Evolutionary conservation across 2,888 invertebrate genomes (phyloP).

Genomic region (Apotomis betuletana): DNA sequence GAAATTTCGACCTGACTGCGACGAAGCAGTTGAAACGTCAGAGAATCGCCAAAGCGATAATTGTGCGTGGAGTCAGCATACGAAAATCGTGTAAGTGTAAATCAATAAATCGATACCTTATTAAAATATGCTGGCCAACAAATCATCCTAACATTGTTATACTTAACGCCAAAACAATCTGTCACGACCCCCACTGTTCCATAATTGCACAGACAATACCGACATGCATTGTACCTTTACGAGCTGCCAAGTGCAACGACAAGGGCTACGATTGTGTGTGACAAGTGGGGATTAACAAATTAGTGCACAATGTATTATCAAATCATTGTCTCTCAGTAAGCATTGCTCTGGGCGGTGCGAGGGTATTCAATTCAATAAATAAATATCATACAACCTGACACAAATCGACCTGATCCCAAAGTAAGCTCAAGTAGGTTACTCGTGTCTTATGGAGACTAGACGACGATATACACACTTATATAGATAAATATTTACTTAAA

Average conservation of each 20-base stretch:
- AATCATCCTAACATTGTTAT: conserved; percentile 9
- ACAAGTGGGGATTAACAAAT: conserved; percentile 34
- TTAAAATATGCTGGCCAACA: background rate
- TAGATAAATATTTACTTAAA: no score
- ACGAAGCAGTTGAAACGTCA: no score
- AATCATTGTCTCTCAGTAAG: conserved; percentile 26
- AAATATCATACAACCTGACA: no score
- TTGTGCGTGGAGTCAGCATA: no score
- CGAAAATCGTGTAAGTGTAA: no score
- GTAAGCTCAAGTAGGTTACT: no score
- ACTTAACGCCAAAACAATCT: conserved; percentile 22
- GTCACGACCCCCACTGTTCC: conserved; percentile 28
- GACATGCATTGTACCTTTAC: conserved; percentile 31
- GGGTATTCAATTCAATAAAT: no score
- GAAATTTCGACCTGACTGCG: no score
- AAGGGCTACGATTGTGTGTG: conserved; percentile 23
- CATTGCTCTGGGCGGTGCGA: background rate
- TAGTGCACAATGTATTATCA: conserved; percentile 35
- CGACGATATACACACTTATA: no score
- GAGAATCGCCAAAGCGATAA: no score
- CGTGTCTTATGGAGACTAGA: no score
- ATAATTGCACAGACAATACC: conserved; percentile 43
- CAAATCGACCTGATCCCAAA: no score
- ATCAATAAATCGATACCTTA: background rate
- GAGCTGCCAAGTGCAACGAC: conserved; percentile 32